Percentiles rank a stretch among this genome's conserved stretches.
These are phyloP conservation scores for Erannis defoliaria DNA, from an alignment of 2,888 invertebrate species.

Conservation along the genomic window DNA sequence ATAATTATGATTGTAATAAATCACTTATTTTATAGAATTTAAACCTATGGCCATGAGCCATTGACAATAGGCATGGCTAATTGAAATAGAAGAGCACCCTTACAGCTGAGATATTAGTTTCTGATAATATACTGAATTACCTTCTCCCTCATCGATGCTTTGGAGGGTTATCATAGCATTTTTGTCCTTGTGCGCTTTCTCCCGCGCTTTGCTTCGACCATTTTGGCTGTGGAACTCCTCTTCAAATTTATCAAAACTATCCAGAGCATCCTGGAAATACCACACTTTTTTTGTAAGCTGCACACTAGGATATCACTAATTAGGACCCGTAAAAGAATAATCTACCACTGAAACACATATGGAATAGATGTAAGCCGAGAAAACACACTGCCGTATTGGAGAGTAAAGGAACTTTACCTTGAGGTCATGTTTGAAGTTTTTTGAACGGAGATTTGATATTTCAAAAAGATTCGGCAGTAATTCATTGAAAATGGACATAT, in stretches of 20 bases:
- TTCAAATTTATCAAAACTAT: slow-evolving; percentile 70
- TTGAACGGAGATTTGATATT: slow-evolving; percentile 63
- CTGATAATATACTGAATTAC: slow-evolving; percentile 49
- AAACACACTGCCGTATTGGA: slow-evolving; percentile 14
- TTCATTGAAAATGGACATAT: slow-evolving; percentile 80
- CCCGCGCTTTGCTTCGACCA: slow-evolving; percentile 61
- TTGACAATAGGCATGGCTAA: neutral
- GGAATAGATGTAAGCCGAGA: slow-evolving; percentile 5
- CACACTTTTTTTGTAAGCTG: slow-evolving; percentile 41
- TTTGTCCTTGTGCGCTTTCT: slow-evolving; percentile 67
- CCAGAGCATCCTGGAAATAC: slow-evolving; percentile 66
- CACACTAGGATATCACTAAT: slow-evolving; percentile 19
- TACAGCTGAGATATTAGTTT: neutral
- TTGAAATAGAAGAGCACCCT: neutral
- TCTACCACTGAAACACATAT: slow-evolving; percentile 23
- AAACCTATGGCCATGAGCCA: neutral
- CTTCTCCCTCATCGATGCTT: slow-evolving; percentile 77
- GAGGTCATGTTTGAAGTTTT: slow-evolving; percentile 68
- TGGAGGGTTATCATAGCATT: slow-evolving; percentile 65
- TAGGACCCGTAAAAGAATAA: slow-evolving; percentile 5
- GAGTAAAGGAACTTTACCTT: slow-evolving; percentile 62
- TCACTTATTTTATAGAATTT: too few relatives aligned
- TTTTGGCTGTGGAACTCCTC: slow-evolving; percentile 67
- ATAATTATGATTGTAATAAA: too few relatives aligned
- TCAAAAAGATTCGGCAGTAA: slow-evolving; percentile 69